Evolutionary conservation across 2,113 vertebrate genomes (phyloP), one percentile per base, ranked within the genome.

Genomic region (Chaenogobius annularis): DNA sequence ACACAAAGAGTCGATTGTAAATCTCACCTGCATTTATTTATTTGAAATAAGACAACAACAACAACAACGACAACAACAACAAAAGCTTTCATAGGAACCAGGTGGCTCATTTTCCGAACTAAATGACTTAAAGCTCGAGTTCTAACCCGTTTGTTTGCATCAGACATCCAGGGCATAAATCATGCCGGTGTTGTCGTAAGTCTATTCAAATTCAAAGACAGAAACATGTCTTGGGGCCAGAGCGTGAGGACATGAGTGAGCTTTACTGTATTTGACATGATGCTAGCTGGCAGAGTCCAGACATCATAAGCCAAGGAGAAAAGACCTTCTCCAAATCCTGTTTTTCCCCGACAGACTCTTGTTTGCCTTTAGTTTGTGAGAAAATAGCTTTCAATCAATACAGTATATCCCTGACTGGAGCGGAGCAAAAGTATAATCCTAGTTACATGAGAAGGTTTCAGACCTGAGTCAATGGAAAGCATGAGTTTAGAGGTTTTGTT

Each of bases 361-460:
- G 68, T 47, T 54, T 68, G 0, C 22, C 55, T 46, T 15, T 46
- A 44, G 14, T 54, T 26, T 63, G 43, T 44, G 65, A 66, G 69
- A 46, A 77, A 70, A 71, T 10, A 26, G 31, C 3, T 58, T 35
- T 55, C 10, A 9, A 46, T 70, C 48, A 62, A 71, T 71, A 0
- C 48, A 68, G 66, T 69, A 0, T 48, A 0, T 52, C 20, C 66
- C 20, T 64, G 47, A 74, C 47, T 77, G 73, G 10, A 64, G 23
- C 54, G 35, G 74, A 17, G 23, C 54, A 35, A 59, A 46, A 3
- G 52, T n/a, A 3, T 44, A 52, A 67, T 17, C 35, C 40, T 0
- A 19, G 61, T 22, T 50, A 10, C 12, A 1, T 0, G 2, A 3
- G 13, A 62, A 37, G 7, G 10, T 13, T 40, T 37, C 3, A 10